phyloP scores from a whole-genome alignment of 2,888 invertebrate species.

The Drosophila vallismaia region DNA sequence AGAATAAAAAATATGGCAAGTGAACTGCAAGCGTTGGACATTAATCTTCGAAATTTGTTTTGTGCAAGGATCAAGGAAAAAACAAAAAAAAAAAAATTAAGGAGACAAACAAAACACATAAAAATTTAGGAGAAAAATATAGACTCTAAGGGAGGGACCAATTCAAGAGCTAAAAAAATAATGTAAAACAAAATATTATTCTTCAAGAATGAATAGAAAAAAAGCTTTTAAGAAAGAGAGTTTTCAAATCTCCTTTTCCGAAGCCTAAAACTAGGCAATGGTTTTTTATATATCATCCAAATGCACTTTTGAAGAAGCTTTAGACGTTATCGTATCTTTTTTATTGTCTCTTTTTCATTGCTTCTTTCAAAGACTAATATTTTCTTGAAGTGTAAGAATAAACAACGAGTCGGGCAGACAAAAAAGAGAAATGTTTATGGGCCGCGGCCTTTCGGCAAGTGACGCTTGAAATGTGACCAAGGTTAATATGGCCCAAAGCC shows the following conservation, averaged over 20 bases:
- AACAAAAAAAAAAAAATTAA: neutral
- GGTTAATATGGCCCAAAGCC: constrained; percentile 57
- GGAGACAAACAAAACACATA: constrained; percentile 8
- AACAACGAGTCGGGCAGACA: neutral
- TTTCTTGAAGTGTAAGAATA: constrained; percentile 1
- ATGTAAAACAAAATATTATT: too few relatives aligned
- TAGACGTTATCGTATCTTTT: neutral
- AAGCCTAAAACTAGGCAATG: neutral
- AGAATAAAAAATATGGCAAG: constrained; percentile 22
- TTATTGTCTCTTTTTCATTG: neutral
- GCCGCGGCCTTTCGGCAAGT: constrained; percentile 46
- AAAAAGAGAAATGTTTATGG: constrained; percentile 41
- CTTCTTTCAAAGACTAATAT: too few relatives aligned
- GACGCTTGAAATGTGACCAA: constrained; percentile 57
- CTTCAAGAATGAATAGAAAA: neutral
- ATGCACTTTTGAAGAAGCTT: neutral
- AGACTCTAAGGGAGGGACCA: neutral
- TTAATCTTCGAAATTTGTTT: constrained; percentile 73
- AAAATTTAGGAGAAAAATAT: neutral
- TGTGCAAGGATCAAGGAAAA: constrained; percentile 32
- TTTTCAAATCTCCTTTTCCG: neutral
- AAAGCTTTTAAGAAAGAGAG: neutral
- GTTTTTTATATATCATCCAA: neutral
- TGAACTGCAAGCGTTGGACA: constrained; percentile 48
- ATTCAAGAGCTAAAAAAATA: neutral